Evolutionary conservation across 2,888 invertebrate species (phyloP).

Genomic region (Rhagium mordax): DNA sequence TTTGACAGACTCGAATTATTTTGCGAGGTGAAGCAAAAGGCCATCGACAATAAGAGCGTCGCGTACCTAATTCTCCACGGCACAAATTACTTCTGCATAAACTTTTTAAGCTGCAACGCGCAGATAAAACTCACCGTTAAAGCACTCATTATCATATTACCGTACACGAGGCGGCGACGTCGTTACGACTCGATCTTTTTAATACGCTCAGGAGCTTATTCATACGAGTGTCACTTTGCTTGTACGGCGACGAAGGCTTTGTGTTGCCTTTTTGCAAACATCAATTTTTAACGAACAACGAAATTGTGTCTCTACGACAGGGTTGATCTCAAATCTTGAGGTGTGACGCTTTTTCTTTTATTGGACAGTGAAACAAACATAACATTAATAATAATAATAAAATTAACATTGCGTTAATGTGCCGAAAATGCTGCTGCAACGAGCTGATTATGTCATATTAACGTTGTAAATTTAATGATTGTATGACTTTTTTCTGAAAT

Average conservation of each 20-base stretch:
- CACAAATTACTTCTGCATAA: constrained; percentile 43
- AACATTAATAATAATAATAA: no score
- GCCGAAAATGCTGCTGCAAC: no score
- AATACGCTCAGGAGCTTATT: constrained; percentile 1
- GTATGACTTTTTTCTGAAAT: no score
- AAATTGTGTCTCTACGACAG: no score
- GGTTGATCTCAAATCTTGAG: no score
- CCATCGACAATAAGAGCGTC: constrained; percentile 36
- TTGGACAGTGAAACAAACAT: no score
- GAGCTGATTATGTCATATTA: no score
- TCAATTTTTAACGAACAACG: background rate
- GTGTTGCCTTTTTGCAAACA: background rate
- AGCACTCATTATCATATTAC: constrained; percentile 47
- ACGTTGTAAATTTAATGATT: no score
- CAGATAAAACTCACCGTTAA: constrained; percentile 50
- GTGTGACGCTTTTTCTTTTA: no score
- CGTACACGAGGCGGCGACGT: constrained; percentile 9
- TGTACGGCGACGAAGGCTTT: background rate
- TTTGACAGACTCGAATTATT: constrained; percentile 35
- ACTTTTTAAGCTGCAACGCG: constrained; percentile 48
- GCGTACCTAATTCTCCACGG: constrained; percentile 20
- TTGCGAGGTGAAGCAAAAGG: constrained; percentile 19
- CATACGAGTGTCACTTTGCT: constrained; percentile 9
- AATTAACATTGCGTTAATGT: no score
- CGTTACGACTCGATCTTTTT: constrained; percentile 15